Conservation (phyloP, 2,888 invertebrate genomes). For the Tuta absoluta region DNA sequence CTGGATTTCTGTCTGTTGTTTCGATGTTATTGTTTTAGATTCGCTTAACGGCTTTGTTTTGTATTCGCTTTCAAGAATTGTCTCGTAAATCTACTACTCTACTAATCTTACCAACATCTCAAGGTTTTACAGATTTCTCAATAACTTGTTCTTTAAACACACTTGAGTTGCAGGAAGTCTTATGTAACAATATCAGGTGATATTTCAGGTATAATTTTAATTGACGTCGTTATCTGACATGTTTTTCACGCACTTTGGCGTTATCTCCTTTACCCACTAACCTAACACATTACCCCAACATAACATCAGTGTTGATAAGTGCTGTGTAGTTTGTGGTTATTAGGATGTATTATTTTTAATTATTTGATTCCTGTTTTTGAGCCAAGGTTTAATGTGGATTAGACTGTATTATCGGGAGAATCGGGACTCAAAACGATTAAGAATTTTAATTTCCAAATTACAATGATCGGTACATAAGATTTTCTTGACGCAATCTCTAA, state of each 20-base stretch:
- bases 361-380: slow-evolving; percentile 46
- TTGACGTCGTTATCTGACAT: slow-evolving; percentile 41
- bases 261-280: slow-evolving; percentile 69
- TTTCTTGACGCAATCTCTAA: slow-evolving; percentile 16
- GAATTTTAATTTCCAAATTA: slow-evolving; percentile 34
- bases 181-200: slow-evolving; percentile 6
- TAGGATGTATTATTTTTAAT: slow-evolving; percentile 44
- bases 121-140: neutral
- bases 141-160: neutral
- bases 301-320: no score
- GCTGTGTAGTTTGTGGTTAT: slow-evolving; percentile 50
- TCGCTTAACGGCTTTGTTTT: slow-evolving; percentile 3
- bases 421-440: slow-evolving; percentile 11
- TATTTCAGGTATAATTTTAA: slow-evolving; percentile 9
- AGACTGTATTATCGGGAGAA: neutral
- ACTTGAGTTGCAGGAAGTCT: neutral
- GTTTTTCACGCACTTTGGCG: slow-evolving; percentile 52
- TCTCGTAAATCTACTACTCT: neutral
- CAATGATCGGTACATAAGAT: neutral
- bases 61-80: neutral
- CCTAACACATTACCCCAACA: slow-evolving; percentile 56
- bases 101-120: neutral
- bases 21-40: neutral
- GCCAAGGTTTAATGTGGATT: neutral
- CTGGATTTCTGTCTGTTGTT: neutral